Evolutionary conservation across 1,140 invertebrate species (phyloP).

Genomic region (Nephila pilipes): DNA sequence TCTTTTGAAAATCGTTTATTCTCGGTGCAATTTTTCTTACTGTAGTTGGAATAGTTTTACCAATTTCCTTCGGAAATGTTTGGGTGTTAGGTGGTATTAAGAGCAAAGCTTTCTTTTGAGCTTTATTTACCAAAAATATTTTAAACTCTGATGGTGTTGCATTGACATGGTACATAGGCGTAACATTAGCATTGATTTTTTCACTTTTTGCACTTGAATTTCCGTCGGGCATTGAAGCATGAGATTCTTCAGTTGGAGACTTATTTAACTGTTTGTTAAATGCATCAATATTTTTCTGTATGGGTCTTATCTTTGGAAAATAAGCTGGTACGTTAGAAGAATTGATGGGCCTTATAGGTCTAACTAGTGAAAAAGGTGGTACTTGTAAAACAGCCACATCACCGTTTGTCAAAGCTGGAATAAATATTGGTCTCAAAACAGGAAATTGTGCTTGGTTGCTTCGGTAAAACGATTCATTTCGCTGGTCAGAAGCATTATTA

Average conservation of each 20-base stretch:
- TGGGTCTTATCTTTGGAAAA: background rate
- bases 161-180: background rate
- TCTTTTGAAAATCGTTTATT: background rate
- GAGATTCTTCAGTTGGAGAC: background rate
- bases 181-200: background rate
- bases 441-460: background rate
- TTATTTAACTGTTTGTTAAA: background rate
- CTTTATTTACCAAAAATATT: background rate
- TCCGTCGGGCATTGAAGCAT: background rate
- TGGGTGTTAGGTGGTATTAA: background rate
- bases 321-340: background rate
- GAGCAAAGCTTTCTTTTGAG: background rate
- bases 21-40: background rate
- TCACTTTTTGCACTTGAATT: background rate
- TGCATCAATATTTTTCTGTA: background rate
- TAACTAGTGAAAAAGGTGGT: background rate
- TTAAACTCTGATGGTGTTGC: background rate
- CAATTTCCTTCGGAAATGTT: background rate
- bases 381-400: conserved; percentile 8
- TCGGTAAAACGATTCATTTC: background rate
- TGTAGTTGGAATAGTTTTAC: background rate
- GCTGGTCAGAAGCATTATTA: background rate
- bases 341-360: background rate
- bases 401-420: background rate
- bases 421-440: background rate